phyloP scores from a whole-genome alignment of 2,797 vertebrate genomes.

The Oreochromis grahami region DNA sequence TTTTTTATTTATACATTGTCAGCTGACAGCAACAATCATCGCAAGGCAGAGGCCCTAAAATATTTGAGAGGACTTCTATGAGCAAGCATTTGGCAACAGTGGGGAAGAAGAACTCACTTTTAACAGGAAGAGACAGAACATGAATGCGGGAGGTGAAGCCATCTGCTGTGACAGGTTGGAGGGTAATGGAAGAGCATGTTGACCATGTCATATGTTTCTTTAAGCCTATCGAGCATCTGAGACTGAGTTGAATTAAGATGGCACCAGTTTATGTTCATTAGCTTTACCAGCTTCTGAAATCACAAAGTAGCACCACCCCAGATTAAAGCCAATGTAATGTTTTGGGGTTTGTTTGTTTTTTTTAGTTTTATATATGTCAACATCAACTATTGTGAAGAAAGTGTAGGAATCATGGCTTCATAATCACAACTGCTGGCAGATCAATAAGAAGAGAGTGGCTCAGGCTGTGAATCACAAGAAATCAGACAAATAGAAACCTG shows the following conservation, averaged over 20 bases:
- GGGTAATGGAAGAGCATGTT: not conserved
- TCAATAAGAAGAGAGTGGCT: not conserved
- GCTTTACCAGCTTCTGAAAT: not conserved
- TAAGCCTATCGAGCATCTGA: not conserved
- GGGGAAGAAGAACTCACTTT: not conserved
- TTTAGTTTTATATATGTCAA: not conserved
- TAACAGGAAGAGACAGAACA: not conserved
- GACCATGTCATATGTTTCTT: not conserved
- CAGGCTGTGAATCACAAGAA: not conserved
- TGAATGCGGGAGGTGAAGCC: not conserved
- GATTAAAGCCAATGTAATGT: not conserved
- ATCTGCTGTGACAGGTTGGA: not conserved
- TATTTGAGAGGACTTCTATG: not conserved
- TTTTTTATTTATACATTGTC: not conserved
- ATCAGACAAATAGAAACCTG: not conserved
- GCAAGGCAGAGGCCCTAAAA: not conserved
- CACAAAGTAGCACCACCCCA: not conserved
- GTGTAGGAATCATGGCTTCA: not conserved
- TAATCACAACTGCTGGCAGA: not conserved
- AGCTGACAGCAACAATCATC: rapidly evolving
- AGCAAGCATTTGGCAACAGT: not conserved
- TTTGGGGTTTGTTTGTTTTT: rapidly evolving
- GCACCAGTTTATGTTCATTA: not conserved
- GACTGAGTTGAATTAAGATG: rapidly evolving
- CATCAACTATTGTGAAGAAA: not conserved